Base-by-base conservation (phyloP, 2,113 vertebrate genomes). In the Festucalex cinctus region DNA sequence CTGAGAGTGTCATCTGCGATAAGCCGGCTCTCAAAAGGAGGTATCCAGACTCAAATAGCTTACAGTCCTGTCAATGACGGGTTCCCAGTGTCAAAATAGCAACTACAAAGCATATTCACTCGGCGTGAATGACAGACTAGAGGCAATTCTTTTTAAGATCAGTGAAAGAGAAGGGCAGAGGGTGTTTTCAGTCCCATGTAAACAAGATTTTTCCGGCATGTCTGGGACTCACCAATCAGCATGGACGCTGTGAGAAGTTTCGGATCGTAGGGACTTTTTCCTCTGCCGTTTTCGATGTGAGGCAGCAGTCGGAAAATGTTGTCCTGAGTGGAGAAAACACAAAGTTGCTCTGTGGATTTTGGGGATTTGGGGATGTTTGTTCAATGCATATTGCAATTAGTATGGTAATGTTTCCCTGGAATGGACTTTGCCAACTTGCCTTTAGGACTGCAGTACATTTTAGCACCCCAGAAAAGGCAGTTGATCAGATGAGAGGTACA, bases 241-340 rank as follows among this genome's bases (percentile, higher is more conserved):
- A 96, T 93, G 74, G 96, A 98, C 53, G 97, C 95, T 35, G 96
- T 98, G 84, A 92, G 91, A 70, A 98, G 87, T 87, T 96, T 98
- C 19, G 97, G 97, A 83, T 99, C 97, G 58, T 99, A 99, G 0
- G 97, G 97, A 74, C 96, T 98, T 88, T 98, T 99, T 35, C 96
- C 97, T 56, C 97, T 89, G 67, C 97, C 97, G 46, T 98, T 98
- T 90, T 99, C 96, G 80, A 94, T 90, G 72, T 93, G 92, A 16
- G 93, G 88, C 75, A 93, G 94, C 67, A 99, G 86, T 72, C 91
- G 93, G 90, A 99, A 98, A 75, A 95, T 86, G 68, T 90, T 94
- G 84, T 99, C 97, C 96, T 98, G 85, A 46, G 84, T 20, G 57
- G 68, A n/a, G 84, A 73, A 87, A 44, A 70, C 19, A 67, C 12